Evolutionary conservation across 1,140 invertebrate species (phyloP), one percentile per base, ranked within the genome.

Genomic region (Diprion similis): DNA sequence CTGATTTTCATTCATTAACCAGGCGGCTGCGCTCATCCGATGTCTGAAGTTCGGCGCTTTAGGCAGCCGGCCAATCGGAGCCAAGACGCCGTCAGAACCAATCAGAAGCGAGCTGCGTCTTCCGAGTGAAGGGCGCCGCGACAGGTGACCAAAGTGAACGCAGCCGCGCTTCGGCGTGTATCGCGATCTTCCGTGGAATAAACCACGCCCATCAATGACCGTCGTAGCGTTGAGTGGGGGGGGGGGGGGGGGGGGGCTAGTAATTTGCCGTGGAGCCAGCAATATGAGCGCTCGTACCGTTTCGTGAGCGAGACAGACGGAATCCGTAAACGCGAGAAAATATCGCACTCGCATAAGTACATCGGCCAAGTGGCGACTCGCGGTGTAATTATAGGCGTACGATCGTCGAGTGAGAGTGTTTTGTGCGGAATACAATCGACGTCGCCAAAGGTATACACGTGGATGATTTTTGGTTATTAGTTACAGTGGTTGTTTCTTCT

Each of bases 251-350:
- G 77, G 78, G 79, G 75, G 78, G 80, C 77, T 81, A 78, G 76
- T 77, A 81, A 79, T 79, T 79, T 77, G 76, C 78, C 64, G 75
- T 68, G 68, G 73, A 74, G 75, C 24, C 68, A 81, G 79, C 78
- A 78, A 79, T 73, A 77, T 79, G 79, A 79, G 73, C 73, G 79
- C 73, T 76, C 75, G 73, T 75, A 78, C 74, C 73, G 79, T 79
- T 78, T 79, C 73, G 68, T 78, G 77, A 79, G 78, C 70, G 66
- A 77, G 24, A 37, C 6, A 37, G 24, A 37, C 24, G 24, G 24
- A 79, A 59, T 59, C 9, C 73, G 72, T 73, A 66, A 72, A 46
- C 67, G 79, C 78, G 77, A 78, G 75, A 72, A 78, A 76, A 78
- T 81, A 71, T 77, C 75, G 77, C 75, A 76, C 77, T 79, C 74